Percentiles rank a stretch among this genome's conserved stretches.
Conservation (phyloP, 2,888 invertebrate genomes). For the Ellobium chinense region DNA sequence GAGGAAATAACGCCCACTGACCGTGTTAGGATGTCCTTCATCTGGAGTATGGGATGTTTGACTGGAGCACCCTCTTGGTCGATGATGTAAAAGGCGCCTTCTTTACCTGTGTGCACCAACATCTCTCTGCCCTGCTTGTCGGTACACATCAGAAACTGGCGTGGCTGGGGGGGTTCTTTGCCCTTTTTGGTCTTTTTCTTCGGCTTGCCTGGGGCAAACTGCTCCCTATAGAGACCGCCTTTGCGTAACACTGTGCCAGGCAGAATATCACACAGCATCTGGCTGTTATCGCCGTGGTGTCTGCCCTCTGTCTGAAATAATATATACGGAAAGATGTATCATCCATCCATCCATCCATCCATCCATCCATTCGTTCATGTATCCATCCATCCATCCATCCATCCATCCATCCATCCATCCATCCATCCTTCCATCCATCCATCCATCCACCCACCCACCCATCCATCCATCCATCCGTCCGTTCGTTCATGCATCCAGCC, state of each 20-base stretch:
- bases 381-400: too few species aligned
- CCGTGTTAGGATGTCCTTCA: constrained; percentile 2
- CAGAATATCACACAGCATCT: too few species aligned
- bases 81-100: constrained; percentile 6
- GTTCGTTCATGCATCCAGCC: too few species aligned
- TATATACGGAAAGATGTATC: too few species aligned
- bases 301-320: too few species aligned
- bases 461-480: too few species aligned
- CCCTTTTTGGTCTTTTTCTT: constrained; percentile 18
- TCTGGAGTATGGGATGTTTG: neutral
- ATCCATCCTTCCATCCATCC: too few species aligned
- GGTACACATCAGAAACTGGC: constrained; percentile 13
- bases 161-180: neutral
- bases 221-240: constrained; percentile 1
- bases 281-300: too few species aligned
- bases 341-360: too few species aligned
- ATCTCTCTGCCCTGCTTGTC: constrained; percentile 20
- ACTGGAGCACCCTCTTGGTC: neutral
- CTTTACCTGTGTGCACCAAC: neutral
- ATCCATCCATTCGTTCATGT: too few species aligned
- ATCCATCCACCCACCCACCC: too few species aligned
- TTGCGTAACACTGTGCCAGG: constrained; percentile 21
- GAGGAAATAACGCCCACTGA: neutral
- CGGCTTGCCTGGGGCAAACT: neutral
- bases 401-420: too few species aligned